Evolutionary conservation across 1,140 invertebrate genomes (phyloP), one percentile per base, ranked within the genome.

Genomic region (Chrysomallon squamiferum): DNA sequence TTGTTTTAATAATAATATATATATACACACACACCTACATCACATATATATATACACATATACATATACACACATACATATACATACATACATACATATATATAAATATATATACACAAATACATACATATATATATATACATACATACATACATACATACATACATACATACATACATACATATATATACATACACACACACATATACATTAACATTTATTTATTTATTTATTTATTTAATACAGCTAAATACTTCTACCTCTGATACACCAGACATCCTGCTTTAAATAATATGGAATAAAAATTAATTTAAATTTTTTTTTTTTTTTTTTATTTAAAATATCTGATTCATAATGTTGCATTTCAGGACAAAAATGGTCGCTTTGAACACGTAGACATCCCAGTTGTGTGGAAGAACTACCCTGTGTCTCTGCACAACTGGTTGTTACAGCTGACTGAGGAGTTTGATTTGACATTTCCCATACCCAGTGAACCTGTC

Each of bases 381-480:
- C 60, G 75, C 35, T 77, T 85, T 30, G 27, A 58, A 9, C 81
- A 84, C 50, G 65, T 71, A n/a, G 71, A 81, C 57, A 78, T 85
- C 5, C 61, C 62, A 0, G 62, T 62, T 7, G 75, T 84, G n/a
- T 85, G 84, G 83, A 71, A 73, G 32, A 61, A 69, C 0, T 84
- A 84, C 67, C 73, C 76, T 22, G n/a, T 45, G 29, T 61, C 62
- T 15, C 68, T 84, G 15, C 81, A 84, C 62, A 47, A 72, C 13
- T 84, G 83, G 84, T 67, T 85, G 65, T 66, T 84, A 29, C 69
- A 73, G 29, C 68, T 85, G 41, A 85, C 84, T 18, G 84, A 85
- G 70, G 75, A 78, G 64, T 85, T 85, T 81, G 82, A 85, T 64
- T 65, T 85, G 27, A 85, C 82, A 15, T 85, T 85, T 59, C 81